Percentiles rank a stretch among this genome's conserved stretches.
These are phyloP conservation scores for Telmatherina bonti DNA, from an alignment of 2,797 vertebrate species.

Conservation along the genomic window DNA sequence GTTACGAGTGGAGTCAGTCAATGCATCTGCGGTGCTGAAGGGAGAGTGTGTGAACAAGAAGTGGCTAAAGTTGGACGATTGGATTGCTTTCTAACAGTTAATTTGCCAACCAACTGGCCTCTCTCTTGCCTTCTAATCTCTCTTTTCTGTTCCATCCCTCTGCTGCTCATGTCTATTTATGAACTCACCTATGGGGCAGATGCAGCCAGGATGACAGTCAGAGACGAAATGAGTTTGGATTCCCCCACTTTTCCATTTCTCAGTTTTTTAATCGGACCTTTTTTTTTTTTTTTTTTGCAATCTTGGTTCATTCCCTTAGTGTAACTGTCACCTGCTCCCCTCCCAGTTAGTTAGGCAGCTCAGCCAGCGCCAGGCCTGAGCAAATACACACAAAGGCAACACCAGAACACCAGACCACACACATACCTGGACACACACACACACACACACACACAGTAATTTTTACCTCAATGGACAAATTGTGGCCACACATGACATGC, in stretches of 20 bases:
- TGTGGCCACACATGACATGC: conserved; percentile 65
- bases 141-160: conserved; percentile 38
- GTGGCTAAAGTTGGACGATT: conserved; percentile 61
- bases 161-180: conserved; percentile 65
- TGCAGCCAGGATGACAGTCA: conserved; percentile 72
- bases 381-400: conserved; percentile 41
- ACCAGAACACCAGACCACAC: conserved; percentile 22
- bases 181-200: conserved; percentile 74
- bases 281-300: conserved; percentile 77
- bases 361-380: conserved; percentile 70
- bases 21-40: conserved; percentile 7
- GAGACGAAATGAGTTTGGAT: conserved; percentile 80
- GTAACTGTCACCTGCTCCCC: conserved; percentile 85
- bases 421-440: conserved; percentile 54
- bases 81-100: conserved; percentile 60
- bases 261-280: conserved; percentile 79
- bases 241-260: conserved; percentile 76
- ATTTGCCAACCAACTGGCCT: conserved; percentile 76
- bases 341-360: conserved; percentile 73
- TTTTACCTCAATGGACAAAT: conserved; percentile 71
- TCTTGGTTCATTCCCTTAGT: conserved; percentile 84
- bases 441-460: conserved; percentile 53
- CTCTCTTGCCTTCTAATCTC: conserved; percentile 45
- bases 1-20: conserved; percentile 10
- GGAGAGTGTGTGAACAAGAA: conserved; percentile 40